phyloP scores from a whole-genome alignment of 1,140 invertebrate genomes.

The Procambarus clarkii region DNA sequence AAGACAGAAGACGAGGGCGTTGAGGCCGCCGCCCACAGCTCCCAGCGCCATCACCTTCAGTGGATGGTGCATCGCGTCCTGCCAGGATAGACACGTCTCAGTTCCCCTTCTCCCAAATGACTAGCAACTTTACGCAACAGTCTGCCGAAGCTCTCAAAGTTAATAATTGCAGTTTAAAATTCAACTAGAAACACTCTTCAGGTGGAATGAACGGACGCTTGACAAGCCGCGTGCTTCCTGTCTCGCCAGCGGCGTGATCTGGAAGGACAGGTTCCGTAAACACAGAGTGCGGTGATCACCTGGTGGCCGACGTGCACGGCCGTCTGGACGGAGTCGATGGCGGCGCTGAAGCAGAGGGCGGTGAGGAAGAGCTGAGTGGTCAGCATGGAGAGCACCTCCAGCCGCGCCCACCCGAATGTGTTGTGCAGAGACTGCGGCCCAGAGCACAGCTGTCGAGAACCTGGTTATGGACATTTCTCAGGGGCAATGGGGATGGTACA shows the following conservation, averaged over 20 bases:
- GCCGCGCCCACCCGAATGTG: constrained; percentile 93
- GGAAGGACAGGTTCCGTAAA: neutral
- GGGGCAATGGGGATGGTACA: neutral
- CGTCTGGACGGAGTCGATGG: constrained; percentile 86
- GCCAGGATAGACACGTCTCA: constrained; percentile 31
- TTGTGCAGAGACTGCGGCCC: constrained; percentile 85
- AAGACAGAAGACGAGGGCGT: constrained; percentile 83
- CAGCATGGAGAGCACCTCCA: constrained; percentile 88
- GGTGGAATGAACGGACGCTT: too few relatives aligned
- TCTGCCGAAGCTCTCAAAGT: too few relatives aligned
- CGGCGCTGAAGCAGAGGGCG: constrained; percentile 88
- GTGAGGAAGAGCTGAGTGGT: constrained; percentile 89
- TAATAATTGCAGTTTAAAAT: too few relatives aligned
- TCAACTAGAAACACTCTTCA: too few relatives aligned
- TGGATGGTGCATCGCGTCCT: constrained; percentile 84
- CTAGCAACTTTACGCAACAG: too few relatives aligned
- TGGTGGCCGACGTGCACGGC: constrained; percentile 73
- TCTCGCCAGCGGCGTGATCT: too few relatives aligned
- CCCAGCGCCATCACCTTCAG: constrained; percentile 81
- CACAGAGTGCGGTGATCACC: neutral
- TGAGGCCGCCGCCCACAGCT: constrained; percentile 82
- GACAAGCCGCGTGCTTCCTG: too few relatives aligned
- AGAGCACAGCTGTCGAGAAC: constrained; percentile 75
- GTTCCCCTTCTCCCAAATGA: too few relatives aligned
- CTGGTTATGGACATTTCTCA: neutral